Evolutionary conservation across 2,888 invertebrate species (phyloP).

Genomic region (Dasypolia templi): DNA sequence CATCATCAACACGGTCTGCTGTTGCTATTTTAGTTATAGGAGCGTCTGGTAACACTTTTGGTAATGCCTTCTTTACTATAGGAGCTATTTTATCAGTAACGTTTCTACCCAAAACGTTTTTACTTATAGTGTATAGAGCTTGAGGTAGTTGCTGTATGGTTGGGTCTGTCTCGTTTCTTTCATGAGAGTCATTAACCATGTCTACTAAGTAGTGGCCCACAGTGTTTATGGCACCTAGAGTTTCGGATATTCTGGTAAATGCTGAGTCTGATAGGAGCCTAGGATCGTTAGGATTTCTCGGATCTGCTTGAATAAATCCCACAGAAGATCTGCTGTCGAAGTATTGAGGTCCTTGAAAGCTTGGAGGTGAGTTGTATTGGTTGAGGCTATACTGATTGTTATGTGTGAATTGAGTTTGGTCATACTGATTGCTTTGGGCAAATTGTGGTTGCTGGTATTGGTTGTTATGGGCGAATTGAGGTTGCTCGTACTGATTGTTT

Average conservation of each 20-base stretch:
- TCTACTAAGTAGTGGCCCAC: slow-evolving; percentile 96
- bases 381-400: slow-evolving; percentile 14
- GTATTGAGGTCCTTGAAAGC: slow-evolving; percentile 69
- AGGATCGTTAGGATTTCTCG: slow-evolving; percentile 82
- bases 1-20: slow-evolving; percentile 82
- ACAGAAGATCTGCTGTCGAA: slow-evolving; percentile 76
- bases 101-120: slow-evolving; percentile 93
- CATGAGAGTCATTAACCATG: slow-evolving; percentile 91
- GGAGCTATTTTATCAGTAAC: slow-evolving; percentile 95
- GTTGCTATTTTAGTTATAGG: slow-evolving; percentile 86
- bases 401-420: not conserved
- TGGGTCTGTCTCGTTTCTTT: slow-evolving; percentile 84
- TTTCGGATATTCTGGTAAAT: slow-evolving; percentile 92
- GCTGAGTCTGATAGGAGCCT: slow-evolving; percentile 91
- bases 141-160: slow-evolving; percentile 91
- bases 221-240: slow-evolving; percentile 95
- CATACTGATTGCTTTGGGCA: slow-evolving; percentile 17
- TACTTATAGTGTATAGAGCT: slow-evolving; percentile 95
- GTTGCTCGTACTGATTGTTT: slow-evolving; percentile 54
- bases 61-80: slow-evolving; percentile 89
- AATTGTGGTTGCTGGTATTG: slow-evolving; percentile 41
- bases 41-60: slow-evolving; percentile 84
- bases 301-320: slow-evolving; percentile 70
- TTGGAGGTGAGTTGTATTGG: slow-evolving; percentile 41
- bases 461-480: slow-evolving; percentile 43